phyloP scores from a whole-genome alignment of 2,888 invertebrate species.

The Xanthorhoe spadicearia region DNA sequence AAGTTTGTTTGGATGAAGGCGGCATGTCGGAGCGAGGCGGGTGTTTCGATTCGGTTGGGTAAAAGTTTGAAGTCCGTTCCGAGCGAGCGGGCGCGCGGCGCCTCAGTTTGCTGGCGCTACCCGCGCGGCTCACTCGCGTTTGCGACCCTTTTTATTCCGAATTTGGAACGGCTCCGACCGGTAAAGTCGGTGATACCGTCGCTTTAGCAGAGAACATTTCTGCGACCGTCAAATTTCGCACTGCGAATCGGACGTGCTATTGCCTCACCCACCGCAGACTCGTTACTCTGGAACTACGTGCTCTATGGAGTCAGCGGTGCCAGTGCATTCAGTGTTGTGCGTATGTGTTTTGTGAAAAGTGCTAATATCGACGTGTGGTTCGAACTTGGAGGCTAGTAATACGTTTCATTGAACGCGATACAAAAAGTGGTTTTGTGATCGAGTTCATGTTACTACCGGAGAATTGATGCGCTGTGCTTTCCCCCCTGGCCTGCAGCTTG shows the following conservation, averaged over 20 bases:
- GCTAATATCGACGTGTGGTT: conserved; percentile 68
- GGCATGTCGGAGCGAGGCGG: conserved; percentile 46
- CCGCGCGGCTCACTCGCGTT: conserved; percentile 80
- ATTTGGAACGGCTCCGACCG: conserved; percentile 79
- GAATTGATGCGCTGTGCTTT: conserved; percentile 71
- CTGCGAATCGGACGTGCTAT: conserved; percentile 75
- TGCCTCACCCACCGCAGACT: conserved; percentile 73
- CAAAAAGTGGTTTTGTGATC: conserved; percentile 74
- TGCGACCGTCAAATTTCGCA: conserved; percentile 74
- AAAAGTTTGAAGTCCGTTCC: conserved; percentile 80
- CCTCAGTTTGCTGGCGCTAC: conserved; percentile 79
- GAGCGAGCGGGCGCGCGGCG: conserved; percentile 70
- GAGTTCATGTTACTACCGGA: conserved; percentile 72
- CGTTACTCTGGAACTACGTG: conserved; percentile 75
- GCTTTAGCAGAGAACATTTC: conserved; percentile 69
- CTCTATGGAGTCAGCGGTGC: conserved; percentile 70
- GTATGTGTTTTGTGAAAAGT: conserved; percentile 74
- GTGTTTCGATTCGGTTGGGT: conserved; percentile 70
- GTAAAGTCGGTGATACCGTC: conserved; percentile 77
- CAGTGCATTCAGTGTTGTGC: conserved; percentile 77
- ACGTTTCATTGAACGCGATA: conserved; percentile 73
- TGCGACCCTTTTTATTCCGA: conserved; percentile 62
- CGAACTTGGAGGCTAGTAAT: conserved; percentile 55
- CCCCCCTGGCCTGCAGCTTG: conserved; percentile 65
- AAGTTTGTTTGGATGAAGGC: conserved; percentile 48